These are phyloP conservation scores for Rhinophrynus dorsalis DNA, from an alignment of 2,797 vertebrate species.

Conservation along the genomic window DNA sequence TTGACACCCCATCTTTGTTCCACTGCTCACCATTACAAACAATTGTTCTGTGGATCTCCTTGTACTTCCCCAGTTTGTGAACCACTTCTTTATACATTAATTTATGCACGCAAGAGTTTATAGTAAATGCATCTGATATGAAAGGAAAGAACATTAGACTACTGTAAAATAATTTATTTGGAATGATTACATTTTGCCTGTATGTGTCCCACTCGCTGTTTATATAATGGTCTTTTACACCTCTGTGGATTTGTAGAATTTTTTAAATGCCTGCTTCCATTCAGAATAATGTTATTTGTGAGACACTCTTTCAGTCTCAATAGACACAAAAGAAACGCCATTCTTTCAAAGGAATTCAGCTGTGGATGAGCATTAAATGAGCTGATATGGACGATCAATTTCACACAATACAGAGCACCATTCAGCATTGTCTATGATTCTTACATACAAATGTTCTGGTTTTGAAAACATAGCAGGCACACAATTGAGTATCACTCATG, in stretches of 20 bases:
- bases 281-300: conserved; percentile 24
- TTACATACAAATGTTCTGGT: conserved; percentile 23
- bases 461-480: conserved; percentile 23
- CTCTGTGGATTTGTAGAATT: background rate
- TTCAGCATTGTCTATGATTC: conserved; percentile 11
- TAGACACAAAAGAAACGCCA: conserved; percentile 15
- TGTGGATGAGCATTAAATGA: conserved; percentile 20
- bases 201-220: background rate
- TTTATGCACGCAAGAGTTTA: too few species aligned
- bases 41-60: too few species aligned
- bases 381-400: conserved; percentile 34
- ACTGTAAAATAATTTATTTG: background rate
- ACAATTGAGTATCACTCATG: conserved; percentile 32
- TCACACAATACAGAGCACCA: conserved; percentile 21
- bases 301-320: conserved; percentile 16
- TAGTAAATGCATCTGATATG: too few species aligned
- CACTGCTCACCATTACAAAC: too few species aligned
- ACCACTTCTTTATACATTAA: too few species aligned
- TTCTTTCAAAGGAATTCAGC: conserved; percentile 28
- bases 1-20: too few species aligned
- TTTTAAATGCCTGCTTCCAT: background rate
- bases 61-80: too few species aligned
- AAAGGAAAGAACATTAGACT: too few species aligned
- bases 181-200: too few species aligned
- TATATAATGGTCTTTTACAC: background rate